phyloP scores from a whole-genome alignment of 2,888 invertebrate species.

The Amblyteles armatorius region DNA sequence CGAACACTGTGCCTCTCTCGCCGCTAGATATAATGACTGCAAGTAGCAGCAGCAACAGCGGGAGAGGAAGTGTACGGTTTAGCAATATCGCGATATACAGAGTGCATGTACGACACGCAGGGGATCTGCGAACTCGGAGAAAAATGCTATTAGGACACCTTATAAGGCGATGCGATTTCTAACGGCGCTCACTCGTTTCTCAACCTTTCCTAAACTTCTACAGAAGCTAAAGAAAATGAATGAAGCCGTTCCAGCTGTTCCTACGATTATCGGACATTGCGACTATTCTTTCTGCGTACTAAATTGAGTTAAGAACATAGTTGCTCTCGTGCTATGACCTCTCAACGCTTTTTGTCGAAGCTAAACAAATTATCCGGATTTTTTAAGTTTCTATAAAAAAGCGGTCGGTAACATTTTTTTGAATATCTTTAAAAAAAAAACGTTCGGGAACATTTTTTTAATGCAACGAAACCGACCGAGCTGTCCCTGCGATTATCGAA shows the following conservation, averaged over 20 bases:
- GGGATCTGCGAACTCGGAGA: not conserved
- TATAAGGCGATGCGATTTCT: not conserved
- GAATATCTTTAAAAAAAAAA: no score
- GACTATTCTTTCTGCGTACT: no score
- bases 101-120: not conserved
- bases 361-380: no score
- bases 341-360: not conserved
- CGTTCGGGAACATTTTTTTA: no score
- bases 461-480: no score
- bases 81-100: conserved; percentile 39
- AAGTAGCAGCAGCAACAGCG: conserved; percentile 5
- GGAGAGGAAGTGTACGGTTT: conserved; percentile 44
- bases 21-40: conserved; percentile 23
- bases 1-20: conserved; percentile 14
- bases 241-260: no score
- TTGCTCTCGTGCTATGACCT: not conserved
- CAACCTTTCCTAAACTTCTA: not conserved
- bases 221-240: not conserved
- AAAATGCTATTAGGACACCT: conserved; percentile 11
- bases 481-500: no score
- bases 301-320: no score
- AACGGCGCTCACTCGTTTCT: not conserved
- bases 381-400: no score
- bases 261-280: no score
- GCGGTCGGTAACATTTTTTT: no score